phyloP scores from a whole-genome alignment of 1,140 invertebrate genomes.

The Micrasema longulum region DNA sequence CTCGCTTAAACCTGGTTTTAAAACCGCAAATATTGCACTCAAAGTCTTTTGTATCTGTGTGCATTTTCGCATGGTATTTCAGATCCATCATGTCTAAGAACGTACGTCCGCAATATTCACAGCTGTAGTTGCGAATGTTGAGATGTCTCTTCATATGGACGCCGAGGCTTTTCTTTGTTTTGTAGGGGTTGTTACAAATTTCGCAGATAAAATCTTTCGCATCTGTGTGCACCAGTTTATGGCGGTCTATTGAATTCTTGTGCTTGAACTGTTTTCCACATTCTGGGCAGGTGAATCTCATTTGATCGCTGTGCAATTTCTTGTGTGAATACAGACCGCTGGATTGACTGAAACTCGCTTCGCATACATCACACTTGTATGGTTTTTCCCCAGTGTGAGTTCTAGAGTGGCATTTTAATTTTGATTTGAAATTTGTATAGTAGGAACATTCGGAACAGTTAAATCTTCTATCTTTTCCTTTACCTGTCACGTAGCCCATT shows the following conservation, averaged over 20 bases:
- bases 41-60: constrained; percentile 69
- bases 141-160: constrained; percentile 64
- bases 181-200: constrained; percentile 60
- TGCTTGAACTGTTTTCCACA: constrained; percentile 74
- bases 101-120: constrained; percentile 64
- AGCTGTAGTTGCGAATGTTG: constrained; percentile 64
- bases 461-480: constrained; percentile 59
- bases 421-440: constrained; percentile 62
- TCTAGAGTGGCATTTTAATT: constrained; percentile 63
- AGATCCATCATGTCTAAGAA: constrained; percentile 64
- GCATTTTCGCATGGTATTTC: constrained; percentile 60
- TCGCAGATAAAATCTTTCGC: constrained; percentile 57
- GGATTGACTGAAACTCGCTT: constrained; percentile 70
- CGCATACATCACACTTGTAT: constrained; percentile 69
- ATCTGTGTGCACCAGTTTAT: constrained; percentile 61
- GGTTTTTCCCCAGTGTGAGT: constrained; percentile 69
- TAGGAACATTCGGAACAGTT: constrained; percentile 64
- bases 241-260: constrained; percentile 61
- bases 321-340: constrained; percentile 64
- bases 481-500: constrained; percentile 60
- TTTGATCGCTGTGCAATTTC: constrained; percentile 64
- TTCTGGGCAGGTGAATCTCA: constrained; percentile 70
- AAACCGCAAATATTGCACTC: constrained; percentile 66
- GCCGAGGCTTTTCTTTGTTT: constrained; percentile 60
- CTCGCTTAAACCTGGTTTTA: constrained; percentile 64